Evolutionary conservation across 2,888 invertebrate species (phyloP).

Genomic region (Drosophila peninsularis): DNA sequence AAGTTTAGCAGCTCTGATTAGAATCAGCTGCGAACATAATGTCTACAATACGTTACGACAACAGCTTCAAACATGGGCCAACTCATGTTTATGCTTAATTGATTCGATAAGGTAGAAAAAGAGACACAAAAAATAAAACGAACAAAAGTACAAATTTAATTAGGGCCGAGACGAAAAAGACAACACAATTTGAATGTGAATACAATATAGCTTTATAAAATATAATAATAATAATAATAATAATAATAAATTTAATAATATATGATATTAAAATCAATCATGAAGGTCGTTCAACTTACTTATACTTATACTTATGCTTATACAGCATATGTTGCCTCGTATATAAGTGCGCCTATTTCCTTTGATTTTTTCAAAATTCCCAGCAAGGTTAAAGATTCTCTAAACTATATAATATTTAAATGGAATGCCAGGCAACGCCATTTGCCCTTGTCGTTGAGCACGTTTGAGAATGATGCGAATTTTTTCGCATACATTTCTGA

Average conservation of each 20-base stretch:
- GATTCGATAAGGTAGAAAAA: conserved; percentile 5
- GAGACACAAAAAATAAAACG: not conserved
- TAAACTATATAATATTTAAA: conserved; percentile 29
- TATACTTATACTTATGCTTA: too few relatives aligned
- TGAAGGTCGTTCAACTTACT: too few relatives aligned
- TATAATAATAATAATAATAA: not conserved
- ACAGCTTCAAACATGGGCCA: conserved; percentile 28
- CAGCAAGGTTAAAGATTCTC: conserved; percentile 7
- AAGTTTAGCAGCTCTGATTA: conserved; percentile 65
- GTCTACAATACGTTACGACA: conserved; percentile 54
- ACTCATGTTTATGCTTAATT: conserved; percentile 3
- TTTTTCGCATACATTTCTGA: conserved; percentile 52
- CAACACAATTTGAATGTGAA: not conserved
- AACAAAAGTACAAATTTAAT: not conserved
- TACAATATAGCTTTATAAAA: not conserved
- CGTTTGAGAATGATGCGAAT: conserved; percentile 48
- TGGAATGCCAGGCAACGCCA: conserved; percentile 4
- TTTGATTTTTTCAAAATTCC: not conserved
- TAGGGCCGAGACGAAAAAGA: too few relatives aligned
- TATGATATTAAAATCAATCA: too few relatives aligned
- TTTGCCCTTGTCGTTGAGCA: conserved; percentile 25
- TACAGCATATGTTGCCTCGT: too few relatives aligned
- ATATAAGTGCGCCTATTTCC: not conserved
- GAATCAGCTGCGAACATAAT: conserved; percentile 56
- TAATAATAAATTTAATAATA: too few relatives aligned